These are phyloP conservation scores for Protobothrops flavoviridis DNA, from an alignment of 2,113 vertebrate genomes.

Conservation along the genomic window DNA sequence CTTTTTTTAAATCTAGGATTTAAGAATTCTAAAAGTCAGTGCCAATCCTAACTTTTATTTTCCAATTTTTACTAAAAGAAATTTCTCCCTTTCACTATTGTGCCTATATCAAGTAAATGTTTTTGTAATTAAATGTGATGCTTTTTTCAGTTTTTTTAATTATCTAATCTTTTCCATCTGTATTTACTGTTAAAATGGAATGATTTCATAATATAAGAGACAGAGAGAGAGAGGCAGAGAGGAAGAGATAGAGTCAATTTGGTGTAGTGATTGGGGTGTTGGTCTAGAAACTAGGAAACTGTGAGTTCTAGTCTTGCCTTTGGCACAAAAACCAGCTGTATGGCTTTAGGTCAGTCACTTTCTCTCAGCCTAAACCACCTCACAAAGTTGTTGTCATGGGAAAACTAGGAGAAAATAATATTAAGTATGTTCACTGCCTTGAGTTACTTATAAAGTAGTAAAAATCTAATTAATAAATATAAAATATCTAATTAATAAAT, in stretches of 20 bases:
- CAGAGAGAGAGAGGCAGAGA: not conserved
- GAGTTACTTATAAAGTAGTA: not conserved
- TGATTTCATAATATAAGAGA: not conserved
- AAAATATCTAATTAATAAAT: not conserved
- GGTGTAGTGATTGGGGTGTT: not conserved
- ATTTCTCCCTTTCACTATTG: not conserved
- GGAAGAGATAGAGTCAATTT: not conserved
- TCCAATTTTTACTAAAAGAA: not conserved
- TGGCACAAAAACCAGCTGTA: not conserved
- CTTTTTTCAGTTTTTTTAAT: not conserved
- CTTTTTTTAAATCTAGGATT: not conserved
- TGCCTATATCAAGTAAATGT: no score
- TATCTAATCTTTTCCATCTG: not conserved
- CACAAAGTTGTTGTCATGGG: not conserved
- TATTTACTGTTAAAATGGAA: not conserved
- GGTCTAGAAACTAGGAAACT: not conserved
- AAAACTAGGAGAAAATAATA: not conserved
- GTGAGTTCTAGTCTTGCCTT: not conserved
- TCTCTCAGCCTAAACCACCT: not conserved
- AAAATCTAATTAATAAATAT: not conserved
- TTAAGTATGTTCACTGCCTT: not conserved
- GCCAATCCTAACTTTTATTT: not conserved
- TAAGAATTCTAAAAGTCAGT: not conserved
- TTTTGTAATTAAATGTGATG: not conserved
- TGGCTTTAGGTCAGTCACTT: not conserved